Base-by-base conservation (phyloP, 35 echinoderm and acorn worm species). In the Patiria miniata region DNA sequence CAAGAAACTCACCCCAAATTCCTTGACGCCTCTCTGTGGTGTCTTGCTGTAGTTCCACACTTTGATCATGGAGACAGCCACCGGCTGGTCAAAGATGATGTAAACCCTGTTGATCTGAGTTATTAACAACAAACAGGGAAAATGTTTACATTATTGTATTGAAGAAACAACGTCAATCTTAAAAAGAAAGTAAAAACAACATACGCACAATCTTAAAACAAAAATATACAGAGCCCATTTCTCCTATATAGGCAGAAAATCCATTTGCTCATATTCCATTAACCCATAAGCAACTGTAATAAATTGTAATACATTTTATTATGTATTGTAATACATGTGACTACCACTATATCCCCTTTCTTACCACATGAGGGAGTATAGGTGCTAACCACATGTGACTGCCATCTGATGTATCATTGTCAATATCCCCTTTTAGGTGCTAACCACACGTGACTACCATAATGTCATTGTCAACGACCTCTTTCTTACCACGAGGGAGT, bases 41-140 rank as follows among this genome's bases (percentile, higher is more conserved):
- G 95, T 98, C 39, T 98, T 98, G 78, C 95, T 98, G 51, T 98
- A 98, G 61, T 98, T 98, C 95, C 95, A 98, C 1, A 98, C 68
- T 39, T 98, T 98, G 76, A 98, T 98, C 89, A 98, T 91, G 10
- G 95, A 98, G 19, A 98, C 92, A 42, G 91, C 91, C 36, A 92
- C 85, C 37, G 95, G 95, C 61, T 94, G 77, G 61, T 98, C 95
- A 98, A 98, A 98, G 39, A 98, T 88, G 0, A 98, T 86, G 82
- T 94, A 98, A 23, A 98, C 95, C 54, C 86, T 76, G 57, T 98
- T 98, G 53, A 98, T 91, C 95, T 98, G 82, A 52, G 37, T 38
- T 44, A 32, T 17, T 32, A 8, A 30, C 8, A 79, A 40, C n/a
- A 79, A 37, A 79, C 12, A 79, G 37, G 0, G 19, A n/a, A n/a